phyloP scores from a whole-genome alignment of 2,797 vertebrate species.

The Distichodus sexfasciatus region DNA sequence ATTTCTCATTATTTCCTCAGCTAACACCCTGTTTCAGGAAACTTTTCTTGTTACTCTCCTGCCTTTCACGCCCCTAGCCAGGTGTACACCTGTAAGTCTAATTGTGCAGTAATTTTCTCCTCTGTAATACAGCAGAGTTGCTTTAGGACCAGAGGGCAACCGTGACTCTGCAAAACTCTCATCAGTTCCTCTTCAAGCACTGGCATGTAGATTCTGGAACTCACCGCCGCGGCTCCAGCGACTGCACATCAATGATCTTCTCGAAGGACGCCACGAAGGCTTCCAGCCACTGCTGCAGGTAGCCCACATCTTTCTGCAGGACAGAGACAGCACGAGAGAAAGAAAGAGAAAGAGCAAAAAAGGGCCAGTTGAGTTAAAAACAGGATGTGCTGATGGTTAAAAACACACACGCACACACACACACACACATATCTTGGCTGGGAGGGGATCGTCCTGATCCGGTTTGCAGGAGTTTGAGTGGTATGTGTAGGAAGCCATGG shows the following conservation, averaged over 20 bases:
- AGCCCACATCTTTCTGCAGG: constrained; percentile 86
- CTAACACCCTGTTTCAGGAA: too few species aligned
- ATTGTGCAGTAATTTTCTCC: too few species aligned
- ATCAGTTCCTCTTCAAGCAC: too few species aligned
- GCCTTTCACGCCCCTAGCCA: too few species aligned
- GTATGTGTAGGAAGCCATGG: neutral
- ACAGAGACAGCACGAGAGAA: neutral
- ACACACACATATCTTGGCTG: neutral
- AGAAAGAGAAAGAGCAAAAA: constrained; percentile 2
- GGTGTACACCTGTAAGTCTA: too few species aligned
- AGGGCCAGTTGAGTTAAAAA: neutral
- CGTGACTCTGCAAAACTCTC: too few species aligned
- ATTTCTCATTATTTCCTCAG: too few species aligned
- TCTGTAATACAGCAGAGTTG: too few species aligned
- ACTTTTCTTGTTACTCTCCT: too few species aligned
- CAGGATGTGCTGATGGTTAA: neutral
- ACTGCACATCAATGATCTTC: constrained; percentile 83
- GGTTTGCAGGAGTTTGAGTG: neutral
- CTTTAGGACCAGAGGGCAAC: too few species aligned
- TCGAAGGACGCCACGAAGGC: constrained; percentile 87
- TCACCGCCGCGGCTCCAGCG: constrained; percentile 87
- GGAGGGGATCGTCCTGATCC: neutral
- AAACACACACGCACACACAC: neutral
- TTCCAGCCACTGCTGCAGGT: constrained; percentile 93
- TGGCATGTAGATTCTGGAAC: constrained; percentile 37